Evolutionary conservation across 2,113 vertebrate genomes (phyloP).

Genomic region (Archilochus colubris): DNA sequence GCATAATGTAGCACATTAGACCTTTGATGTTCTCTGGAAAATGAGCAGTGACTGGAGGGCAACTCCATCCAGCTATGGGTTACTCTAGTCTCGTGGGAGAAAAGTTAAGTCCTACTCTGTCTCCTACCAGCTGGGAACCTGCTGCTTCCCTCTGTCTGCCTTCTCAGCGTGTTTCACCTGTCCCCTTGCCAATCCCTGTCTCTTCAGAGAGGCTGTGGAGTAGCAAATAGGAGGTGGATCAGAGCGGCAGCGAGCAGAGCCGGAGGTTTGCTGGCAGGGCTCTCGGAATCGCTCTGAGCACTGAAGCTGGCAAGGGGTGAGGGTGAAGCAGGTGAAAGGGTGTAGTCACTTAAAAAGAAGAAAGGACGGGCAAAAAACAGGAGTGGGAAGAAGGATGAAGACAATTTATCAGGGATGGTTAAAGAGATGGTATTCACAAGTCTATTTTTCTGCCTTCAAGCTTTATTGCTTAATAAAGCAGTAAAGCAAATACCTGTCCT

Average conservation of each 20-base stretch:
- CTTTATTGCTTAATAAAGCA: slow-evolving; percentile 23
- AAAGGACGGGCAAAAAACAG: background rate
- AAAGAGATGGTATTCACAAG: background rate
- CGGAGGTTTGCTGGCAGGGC: background rate
- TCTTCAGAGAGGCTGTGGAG: background rate
- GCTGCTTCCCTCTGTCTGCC: background rate
- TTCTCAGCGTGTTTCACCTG: background rate
- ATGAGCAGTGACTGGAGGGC: slow-evolving; percentile 60
- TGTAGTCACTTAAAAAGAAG: background rate
- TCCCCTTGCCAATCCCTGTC: background rate
- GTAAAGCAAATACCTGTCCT: background rate
- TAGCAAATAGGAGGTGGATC: slow-evolving; percentile 5
- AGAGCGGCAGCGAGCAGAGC: background rate
- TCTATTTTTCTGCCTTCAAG: background rate
- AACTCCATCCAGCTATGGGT: slow-evolving; percentile 22
- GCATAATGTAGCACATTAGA: slow-evolving; percentile 19
- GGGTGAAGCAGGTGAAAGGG: slow-evolving; percentile 58
- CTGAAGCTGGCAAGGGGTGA: slow-evolving; percentile 34
- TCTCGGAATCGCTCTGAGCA: background rate
- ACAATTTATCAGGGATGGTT: slow-evolving; percentile 36
- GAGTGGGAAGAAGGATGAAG: slow-evolving; percentile 48
- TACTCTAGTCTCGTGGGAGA: slow-evolving; percentile 59
- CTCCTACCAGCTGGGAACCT: slow-evolving; percentile 40
- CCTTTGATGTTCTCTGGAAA: slow-evolving; percentile 61
- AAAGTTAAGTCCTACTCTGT: background rate